Percentiles rank a stretch among this genome's conserved stretches.
phyloP scores from a whole-genome alignment of 2,113 vertebrate species.

The Phycodurus eques region DNA sequence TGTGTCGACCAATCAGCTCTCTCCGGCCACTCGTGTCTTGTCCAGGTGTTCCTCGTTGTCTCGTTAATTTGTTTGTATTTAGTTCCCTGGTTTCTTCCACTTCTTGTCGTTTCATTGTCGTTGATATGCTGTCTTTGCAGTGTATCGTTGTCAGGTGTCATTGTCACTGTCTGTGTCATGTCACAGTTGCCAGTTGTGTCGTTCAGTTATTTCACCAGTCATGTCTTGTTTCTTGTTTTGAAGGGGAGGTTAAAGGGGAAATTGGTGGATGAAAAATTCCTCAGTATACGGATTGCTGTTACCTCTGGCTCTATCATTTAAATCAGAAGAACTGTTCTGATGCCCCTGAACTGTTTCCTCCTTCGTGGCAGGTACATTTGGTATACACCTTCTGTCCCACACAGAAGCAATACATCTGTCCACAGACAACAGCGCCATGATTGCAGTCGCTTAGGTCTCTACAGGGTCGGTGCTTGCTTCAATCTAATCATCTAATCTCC shows the following conservation, averaged over 20 bases:
- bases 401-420: neutral
- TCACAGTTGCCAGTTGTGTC: too few relatives aligned
- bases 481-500: neutral
- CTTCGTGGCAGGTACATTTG: neutral
- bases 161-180: too few relatives aligned
- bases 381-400: neutral
- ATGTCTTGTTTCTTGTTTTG: neutral
- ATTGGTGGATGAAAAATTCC: neutral
- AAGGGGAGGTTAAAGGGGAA: neutral
- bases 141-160: too few relatives aligned
- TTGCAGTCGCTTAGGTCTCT: neutral
- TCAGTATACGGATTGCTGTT: neutral
- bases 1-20: too few relatives aligned
- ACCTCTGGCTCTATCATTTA: neutral
- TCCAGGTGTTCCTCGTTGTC: too few relatives aligned
- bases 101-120: too few relatives aligned
- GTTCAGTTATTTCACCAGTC: too few relatives aligned
- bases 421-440: neutral
- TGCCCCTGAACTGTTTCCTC: neutral
- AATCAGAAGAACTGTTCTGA: neutral
- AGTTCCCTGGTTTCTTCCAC: too few relatives aligned
- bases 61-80: too few relatives aligned
- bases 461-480: neutral
- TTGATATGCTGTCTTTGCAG: too few relatives aligned
- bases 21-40: too few relatives aligned